Base-by-base conservation (phyloP, 2,113 vertebrate species). In the Blennius ocellaris region DNA sequence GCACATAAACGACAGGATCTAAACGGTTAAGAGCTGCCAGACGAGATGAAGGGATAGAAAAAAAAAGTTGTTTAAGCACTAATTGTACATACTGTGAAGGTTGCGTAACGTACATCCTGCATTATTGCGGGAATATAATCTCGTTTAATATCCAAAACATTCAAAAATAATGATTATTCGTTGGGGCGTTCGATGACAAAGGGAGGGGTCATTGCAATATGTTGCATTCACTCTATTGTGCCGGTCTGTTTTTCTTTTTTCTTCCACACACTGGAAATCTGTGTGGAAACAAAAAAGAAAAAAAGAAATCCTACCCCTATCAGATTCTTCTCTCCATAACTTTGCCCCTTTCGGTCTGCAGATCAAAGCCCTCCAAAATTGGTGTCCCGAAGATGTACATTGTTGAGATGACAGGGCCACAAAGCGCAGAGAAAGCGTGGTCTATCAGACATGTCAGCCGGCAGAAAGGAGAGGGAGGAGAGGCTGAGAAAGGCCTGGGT, bases 301-400 rank as follows among this genome's bases (percentile, higher is more conserved):
- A 21, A 80, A 81, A 87, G n/a, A 79, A 45, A 70, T 30, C 87
- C 59, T 92, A 85, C 83, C 89, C 89, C 85, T 90, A 90, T 94
- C 92, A 92, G 90, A 92, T 87, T 67, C 92, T 93, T 91, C 93
- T 95, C 92, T 92, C 81, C 87, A 93, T 92, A 94, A 96, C 95
- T 96, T 94, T 94, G 94, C 94, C 95, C 94, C 95, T 94, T 95
- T 94, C 92, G 95, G 94, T 96, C 94, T 93, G 94, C 93, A 94
- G 95, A 98, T 98, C 96, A 98, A 98, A 97, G 95, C 90, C 78
- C 74, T 76, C 87, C 80, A 89, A 92, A 87, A 93, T 91, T 93
- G 92, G 94, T 94, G 88, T 93, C 92, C 91, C 86, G 53, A 94
- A 93, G 94, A 95, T 93, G 94, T 90, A 95, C 93, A 95, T 97